A percentile compares a stretch with the other conserved stretches of the same genome.
Conservation (phyloP, 2,888 invertebrate species). For the Caenorhabditis sp. region DNA sequence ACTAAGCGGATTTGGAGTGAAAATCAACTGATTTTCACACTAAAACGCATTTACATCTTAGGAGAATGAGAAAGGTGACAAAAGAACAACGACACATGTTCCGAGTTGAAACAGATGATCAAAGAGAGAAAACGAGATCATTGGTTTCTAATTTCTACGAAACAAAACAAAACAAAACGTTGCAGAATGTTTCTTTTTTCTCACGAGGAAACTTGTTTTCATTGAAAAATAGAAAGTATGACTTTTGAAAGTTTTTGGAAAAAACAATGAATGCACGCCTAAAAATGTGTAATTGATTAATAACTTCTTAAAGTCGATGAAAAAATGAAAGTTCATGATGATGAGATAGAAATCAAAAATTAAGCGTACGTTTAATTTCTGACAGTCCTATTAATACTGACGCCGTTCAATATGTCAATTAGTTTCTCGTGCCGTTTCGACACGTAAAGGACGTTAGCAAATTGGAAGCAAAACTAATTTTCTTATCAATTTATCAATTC, state of each 20-base stretch:
- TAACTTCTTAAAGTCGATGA: too few relatives aligned
- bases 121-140: constrained; percentile 21
- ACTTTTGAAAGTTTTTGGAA: constrained; percentile 30
- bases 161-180: not conserved
- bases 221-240: constrained; percentile 31
- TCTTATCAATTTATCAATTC: constrained; percentile 43
- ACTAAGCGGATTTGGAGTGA: constrained; percentile 44
- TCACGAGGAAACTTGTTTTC: constrained; percentile 34
- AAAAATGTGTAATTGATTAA: too few relatives aligned
- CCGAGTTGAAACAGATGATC: constrained; percentile 9
- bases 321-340: too few relatives aligned
- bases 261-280: too few relatives aligned
- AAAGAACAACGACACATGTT: constrained; percentile 13
- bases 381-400: not conserved
- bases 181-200: constrained; percentile 16
- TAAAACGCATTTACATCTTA: constrained; percentile 20
- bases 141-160: constrained; percentile 1
- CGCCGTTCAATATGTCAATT: constrained; percentile 9
- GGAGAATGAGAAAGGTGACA: not conserved
- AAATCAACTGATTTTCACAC: constrained; percentile 44
- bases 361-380: not conserved
- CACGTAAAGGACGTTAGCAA: constrained; percentile 23
- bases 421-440: constrained; percentile 11
- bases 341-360: not conserved
- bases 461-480: too few relatives aligned